phyloP scores from a whole-genome alignment of 2,888 invertebrate species.

The Dorcus hopei region DNA sequence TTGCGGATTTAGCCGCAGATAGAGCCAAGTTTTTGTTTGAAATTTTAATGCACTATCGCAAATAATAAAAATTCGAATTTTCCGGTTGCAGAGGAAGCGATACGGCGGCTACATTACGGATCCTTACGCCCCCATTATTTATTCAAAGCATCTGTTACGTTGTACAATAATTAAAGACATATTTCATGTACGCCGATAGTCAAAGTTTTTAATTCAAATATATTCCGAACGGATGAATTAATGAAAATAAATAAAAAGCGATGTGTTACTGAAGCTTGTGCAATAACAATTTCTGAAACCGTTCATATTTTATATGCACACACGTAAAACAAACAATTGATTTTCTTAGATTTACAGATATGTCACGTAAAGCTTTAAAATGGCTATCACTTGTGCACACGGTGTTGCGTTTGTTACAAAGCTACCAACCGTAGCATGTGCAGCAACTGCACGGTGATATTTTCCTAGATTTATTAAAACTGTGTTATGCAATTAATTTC shows the following conservation, averaged over 20 bases:
- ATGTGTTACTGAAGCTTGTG: neutral
- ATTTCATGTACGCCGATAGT: neutral
- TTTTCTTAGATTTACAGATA: conserved; percentile 3
- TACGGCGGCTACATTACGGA: neutral
- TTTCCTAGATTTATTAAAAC: too few species aligned
- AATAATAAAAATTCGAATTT: neutral
- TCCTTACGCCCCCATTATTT: neutral
- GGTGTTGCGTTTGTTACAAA: too few species aligned
- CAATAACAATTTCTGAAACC: neutral
- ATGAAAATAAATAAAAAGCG: too few species aligned
- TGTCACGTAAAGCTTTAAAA: neutral
- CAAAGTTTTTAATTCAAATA: too few species aligned
- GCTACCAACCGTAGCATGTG: too few species aligned
- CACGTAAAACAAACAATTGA: conserved; percentile 3
- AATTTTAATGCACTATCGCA: neutral
- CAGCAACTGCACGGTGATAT: too few species aligned
- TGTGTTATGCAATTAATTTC: too few species aligned
- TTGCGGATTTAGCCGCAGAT: neutral
- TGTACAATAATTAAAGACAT: conserved; percentile 1
- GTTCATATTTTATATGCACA: too few species aligned
- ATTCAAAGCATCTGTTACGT: conserved; percentile 1
- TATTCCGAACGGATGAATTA: too few species aligned
- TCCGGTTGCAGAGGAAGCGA: neutral
- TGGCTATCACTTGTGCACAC: too few species aligned
- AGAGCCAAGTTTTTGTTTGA: conserved; percentile 1